Evolutionary conservation across 2,888 invertebrate genomes (phyloP).

Genomic region (Euspilapteryx auroguttella): DNA sequence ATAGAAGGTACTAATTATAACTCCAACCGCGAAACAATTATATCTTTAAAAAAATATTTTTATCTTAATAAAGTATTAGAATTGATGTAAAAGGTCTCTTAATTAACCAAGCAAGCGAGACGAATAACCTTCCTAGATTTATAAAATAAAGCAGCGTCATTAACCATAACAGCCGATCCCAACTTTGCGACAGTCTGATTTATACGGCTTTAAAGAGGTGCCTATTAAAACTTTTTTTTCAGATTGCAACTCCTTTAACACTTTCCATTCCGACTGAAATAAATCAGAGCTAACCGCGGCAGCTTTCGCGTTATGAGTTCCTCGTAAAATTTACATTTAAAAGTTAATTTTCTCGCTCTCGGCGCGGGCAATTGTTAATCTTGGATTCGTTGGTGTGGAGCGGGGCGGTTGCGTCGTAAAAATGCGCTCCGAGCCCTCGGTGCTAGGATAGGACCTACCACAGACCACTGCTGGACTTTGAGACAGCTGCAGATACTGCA

Average conservation of each 20-base stretch:
- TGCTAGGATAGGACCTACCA: too few relatives aligned
- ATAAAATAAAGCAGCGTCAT: conserved; percentile 32
- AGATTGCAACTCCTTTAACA: conserved; percentile 58
- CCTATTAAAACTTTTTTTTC: conserved; percentile 61
- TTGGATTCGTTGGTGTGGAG: conserved; percentile 30
- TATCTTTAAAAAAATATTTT: too few relatives aligned
- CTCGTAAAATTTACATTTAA: conserved; percentile 60
- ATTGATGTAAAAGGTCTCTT: too few relatives aligned
- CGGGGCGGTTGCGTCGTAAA: conserved; percentile 5
- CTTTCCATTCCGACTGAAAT: conserved; percentile 55
- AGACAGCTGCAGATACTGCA: too few relatives aligned
- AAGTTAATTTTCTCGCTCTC: conserved; percentile 52
- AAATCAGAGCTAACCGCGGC: conserved; percentile 56
- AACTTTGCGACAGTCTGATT: conserved; percentile 49
- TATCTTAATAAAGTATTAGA: too few relatives aligned
- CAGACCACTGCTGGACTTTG: too few relatives aligned
- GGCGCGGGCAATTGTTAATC: conserved; percentile 52
- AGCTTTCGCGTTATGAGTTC: conserved; percentile 57
- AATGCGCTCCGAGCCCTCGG: neutral
- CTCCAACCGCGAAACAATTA: too few relatives aligned
- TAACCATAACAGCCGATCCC: conserved; percentile 39
- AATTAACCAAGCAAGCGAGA: too few relatives aligned
- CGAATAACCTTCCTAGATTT: conserved; percentile 11
- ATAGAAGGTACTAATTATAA: too few relatives aligned
- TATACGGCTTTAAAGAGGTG: conserved; percentile 56